A percentile compares a stretch with the other conserved stretches of the same genome.
Conservation (phyloP, 2,113 vertebrate genomes). For the Pseudonaja textilis region DNA sequence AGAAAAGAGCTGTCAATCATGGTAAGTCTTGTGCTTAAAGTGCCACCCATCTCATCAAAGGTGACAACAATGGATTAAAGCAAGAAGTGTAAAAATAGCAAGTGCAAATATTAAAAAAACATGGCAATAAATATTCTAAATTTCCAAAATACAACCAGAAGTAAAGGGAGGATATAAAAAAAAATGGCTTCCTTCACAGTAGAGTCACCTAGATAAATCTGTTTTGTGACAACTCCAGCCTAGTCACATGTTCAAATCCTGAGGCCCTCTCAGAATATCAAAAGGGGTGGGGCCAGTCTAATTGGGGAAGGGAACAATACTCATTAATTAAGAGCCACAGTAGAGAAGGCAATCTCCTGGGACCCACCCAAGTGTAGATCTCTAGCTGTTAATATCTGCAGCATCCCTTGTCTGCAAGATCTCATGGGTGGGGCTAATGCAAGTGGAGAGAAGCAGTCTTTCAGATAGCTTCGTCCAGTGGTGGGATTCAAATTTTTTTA, state of each 20-base stretch:
- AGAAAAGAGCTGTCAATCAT: slow-evolving; percentile 76
- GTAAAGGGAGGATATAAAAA: not conserved
- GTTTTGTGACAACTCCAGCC: not conserved
- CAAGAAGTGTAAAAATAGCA: not conserved
- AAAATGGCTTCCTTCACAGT: not conserved
- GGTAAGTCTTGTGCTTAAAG: slow-evolving; percentile 69
- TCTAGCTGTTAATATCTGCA: not conserved
- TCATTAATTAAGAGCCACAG: not conserved
- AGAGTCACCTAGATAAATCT: not conserved
- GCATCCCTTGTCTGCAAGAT: not conserved
- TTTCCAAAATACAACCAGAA: not conserved
- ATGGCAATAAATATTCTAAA: not conserved
- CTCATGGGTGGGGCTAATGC: not conserved
- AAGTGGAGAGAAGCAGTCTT: not conserved
- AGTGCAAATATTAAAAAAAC: not conserved
- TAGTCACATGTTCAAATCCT: not conserved
- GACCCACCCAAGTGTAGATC: not conserved
- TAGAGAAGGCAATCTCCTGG: not conserved
- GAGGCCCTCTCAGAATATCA: not conserved
- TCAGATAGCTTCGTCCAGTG: not conserved
- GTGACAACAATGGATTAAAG: not conserved
- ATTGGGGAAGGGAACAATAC: not conserved
- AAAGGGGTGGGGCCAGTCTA: not conserved
- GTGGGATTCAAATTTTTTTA: too few relatives aligned
- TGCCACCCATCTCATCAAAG: not conserved